Evolutionary conservation across 1,140 invertebrate genomes (phyloP).

Genomic region (Drosophila paulistorum): DNA sequence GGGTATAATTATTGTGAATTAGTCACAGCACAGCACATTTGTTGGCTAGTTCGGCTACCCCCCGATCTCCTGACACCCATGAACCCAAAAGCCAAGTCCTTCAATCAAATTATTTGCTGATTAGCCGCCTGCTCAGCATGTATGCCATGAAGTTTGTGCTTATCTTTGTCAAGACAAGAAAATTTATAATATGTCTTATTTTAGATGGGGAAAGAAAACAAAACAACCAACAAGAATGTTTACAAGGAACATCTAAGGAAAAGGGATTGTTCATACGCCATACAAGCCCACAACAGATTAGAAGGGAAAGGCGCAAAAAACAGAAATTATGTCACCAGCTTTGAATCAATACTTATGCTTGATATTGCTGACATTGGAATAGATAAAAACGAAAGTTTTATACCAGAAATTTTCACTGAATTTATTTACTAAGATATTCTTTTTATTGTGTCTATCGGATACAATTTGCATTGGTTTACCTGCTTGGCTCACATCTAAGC

Average conservation of each 20-base stretch:
- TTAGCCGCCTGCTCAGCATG: conserved; percentile 66
- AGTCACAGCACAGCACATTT: conserved; percentile 72
- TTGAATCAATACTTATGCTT: conserved; percentile 10
- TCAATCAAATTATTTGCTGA: conserved; percentile 69
- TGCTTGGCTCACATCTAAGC: conserved; percentile 8
- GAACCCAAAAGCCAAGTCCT: conserved; percentile 19
- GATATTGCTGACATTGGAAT: conserved; percentile 12
- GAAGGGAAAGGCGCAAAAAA: conserved; percentile 9
- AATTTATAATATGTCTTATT: conserved; percentile 67
- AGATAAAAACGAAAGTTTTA: not conserved
- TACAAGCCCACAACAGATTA: conserved; percentile 29
- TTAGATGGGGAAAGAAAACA: not conserved
- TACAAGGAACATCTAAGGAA: not conserved
- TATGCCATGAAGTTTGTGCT: conserved; percentile 51
- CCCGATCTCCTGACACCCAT: not conserved
- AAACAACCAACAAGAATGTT: not conserved
- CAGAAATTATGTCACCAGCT: conserved; percentile 68
- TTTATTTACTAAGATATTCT: conserved; percentile 1
- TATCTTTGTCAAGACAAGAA: conserved; percentile 44
- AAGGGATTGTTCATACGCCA: conserved; percentile 52
- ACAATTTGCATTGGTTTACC: conserved; percentile 10
- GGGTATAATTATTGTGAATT: conserved; percentile 67
- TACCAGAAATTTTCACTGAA: not conserved
- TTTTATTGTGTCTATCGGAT: not conserved
- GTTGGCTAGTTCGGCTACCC: conserved; percentile 28